A percentile compares a stretch with the other conserved stretches of the same genome.
Evolutionary conservation across 2,888 invertebrate species (phyloP).

Genomic region (Lissonota sp.): DNA sequence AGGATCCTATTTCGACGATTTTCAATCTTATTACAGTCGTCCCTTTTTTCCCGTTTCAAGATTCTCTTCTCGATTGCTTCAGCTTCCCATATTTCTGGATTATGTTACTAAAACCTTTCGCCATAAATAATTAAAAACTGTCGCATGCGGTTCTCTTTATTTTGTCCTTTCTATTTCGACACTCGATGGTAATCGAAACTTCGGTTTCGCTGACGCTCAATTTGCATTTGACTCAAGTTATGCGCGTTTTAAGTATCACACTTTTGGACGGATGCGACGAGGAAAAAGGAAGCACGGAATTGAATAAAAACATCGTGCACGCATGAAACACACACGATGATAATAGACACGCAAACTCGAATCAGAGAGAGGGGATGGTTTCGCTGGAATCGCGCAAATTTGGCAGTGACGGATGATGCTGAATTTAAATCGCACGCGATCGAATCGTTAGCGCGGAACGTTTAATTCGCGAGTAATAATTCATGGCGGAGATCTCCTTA

Average conservation of each 20-base stretch:
- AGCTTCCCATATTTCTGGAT: neutral
- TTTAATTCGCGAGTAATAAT: constrained; percentile 75
- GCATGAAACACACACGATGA: constrained; percentile 9
- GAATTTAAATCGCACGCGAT: constrained; percentile 79
- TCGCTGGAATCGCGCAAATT: constrained; percentile 58
- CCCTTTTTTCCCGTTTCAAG: neutral
- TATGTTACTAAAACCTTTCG: neutral
- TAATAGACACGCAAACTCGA: constrained; percentile 18
- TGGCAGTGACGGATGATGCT: constrained; percentile 71
- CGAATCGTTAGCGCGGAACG: constrained; percentile 76
- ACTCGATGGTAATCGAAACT: too few species aligned
- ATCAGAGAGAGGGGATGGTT: constrained; percentile 13
- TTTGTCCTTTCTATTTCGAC: neutral
- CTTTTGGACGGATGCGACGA: neutral
- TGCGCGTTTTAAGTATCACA: neutral
- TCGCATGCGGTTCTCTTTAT: too few species aligned
- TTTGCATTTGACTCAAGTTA: neutral
- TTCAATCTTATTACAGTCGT: neutral
- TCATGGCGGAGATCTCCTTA: constrained; percentile 67
- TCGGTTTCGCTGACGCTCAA: neutral
- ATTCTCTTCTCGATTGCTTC: neutral
- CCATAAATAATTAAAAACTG: too few species aligned
- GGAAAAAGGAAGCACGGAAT: neutral
- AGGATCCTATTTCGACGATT: constrained; percentile 19
- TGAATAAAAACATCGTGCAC: neutral